Evolutionary conservation across 2,797 vertebrate species (phyloP).

Genomic region (Hippocampus kuda): DNA sequence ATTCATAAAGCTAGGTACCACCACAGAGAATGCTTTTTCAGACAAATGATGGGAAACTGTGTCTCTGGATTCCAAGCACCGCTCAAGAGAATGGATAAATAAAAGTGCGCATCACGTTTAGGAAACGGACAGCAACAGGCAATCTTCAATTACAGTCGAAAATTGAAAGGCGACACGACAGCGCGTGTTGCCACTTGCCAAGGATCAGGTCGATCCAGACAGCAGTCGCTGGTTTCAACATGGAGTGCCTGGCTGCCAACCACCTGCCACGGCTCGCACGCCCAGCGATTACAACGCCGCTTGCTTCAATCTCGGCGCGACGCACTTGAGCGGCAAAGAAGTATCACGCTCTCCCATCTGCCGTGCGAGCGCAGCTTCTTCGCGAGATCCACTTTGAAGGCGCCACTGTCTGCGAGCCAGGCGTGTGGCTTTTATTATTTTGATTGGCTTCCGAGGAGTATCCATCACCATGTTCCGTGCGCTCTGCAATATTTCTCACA

Average conservation of each 20-base stretch:
- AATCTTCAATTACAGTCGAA: not conserved
- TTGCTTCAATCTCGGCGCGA: conserved; percentile 24
- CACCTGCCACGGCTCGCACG: conserved; percentile 47
- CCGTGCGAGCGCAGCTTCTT: conserved; percentile 40
- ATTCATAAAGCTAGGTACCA: too few species aligned
- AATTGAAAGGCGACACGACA: not conserved
- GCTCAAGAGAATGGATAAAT: not conserved
- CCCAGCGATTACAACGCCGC: conserved; percentile 35
- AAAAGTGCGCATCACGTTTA: not conserved
- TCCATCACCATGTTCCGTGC: not conserved
- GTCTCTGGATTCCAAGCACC: too few species aligned
- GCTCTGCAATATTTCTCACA: not conserved
- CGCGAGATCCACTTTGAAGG: conserved; percentile 15
- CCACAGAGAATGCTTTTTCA: not conserved
- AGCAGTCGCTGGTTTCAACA: conserved; percentile 45
- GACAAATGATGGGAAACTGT: not conserved
- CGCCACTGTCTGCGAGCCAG: not conserved
- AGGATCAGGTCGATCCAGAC: conserved; percentile 45
- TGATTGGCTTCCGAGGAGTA: not conserved
- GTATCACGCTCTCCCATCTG: conserved; percentile 51
- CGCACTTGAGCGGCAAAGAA: conserved; percentile 38
- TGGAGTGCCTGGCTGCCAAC: conserved; percentile 40
- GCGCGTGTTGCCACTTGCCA: not conserved
- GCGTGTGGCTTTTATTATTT: not conserved
- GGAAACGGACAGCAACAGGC: not conserved